phyloP scores from a whole-genome alignment of 2,797 vertebrate species.

The Sebastes nivosus region DNA sequence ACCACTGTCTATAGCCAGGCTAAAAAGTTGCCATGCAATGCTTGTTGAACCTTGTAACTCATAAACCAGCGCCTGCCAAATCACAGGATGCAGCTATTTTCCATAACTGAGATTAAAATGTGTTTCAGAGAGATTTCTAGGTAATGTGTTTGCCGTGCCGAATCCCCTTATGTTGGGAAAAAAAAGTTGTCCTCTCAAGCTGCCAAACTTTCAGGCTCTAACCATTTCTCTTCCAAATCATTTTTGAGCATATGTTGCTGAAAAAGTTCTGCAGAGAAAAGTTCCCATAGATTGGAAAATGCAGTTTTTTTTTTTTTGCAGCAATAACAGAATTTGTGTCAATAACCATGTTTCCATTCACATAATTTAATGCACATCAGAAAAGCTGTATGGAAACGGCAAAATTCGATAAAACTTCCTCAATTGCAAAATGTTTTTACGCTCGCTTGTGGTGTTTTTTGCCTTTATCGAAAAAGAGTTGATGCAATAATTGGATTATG shows the following conservation, averaged over 20 bases:
- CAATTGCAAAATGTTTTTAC: no score
- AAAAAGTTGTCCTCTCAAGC: neutral
- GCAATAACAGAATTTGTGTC: neutral
- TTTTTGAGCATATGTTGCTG: neutral
- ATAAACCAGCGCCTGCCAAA: constrained; percentile 37
- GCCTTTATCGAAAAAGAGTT: no score
- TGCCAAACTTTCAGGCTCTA: constrained; percentile 18
- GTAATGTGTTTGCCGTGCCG: constrained; percentile 26
- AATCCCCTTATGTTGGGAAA: neutral
- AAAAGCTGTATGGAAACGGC: no score
- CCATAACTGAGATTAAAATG: constrained; percentile 11
- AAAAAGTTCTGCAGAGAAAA: neutral
- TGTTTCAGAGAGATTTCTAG: constrained; percentile 6
- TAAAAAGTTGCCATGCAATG: constrained; percentile 39
- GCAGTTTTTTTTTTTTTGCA: neutral
- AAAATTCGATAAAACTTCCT: no score
- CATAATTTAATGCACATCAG: no score
- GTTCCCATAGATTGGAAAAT: neutral
- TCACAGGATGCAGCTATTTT: constrained; percentile 25
- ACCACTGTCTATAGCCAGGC: constrained; percentile 33
- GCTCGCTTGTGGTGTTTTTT: no score
- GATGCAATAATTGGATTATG: fast-evolving
- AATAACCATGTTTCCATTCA: no score
- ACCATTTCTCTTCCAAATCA: neutral
- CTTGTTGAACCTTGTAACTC: constrained; percentile 35